A percentile compares a stretch with the other conserved stretches of the same genome.
phyloP scores from a whole-genome alignment of 2,797 vertebrate species.

The Tadarida brasiliensis region DNA sequence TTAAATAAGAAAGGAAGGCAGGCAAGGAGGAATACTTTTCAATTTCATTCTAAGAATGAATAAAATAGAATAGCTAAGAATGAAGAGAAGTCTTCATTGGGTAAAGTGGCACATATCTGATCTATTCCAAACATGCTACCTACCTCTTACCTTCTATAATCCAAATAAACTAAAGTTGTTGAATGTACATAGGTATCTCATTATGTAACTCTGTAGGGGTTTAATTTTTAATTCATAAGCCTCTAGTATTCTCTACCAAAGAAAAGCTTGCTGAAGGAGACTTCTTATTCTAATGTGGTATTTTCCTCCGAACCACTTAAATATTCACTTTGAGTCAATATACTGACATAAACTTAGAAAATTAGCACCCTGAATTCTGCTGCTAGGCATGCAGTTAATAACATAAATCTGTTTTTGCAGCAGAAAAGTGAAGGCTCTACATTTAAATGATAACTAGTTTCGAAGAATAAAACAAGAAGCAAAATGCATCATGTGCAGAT shows the following conservation, averaged over 20 bases:
- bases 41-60: conserved; percentile 20
- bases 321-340: conserved; percentile 80
- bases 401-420: conserved; percentile 75
- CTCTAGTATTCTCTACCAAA: conserved; percentile 42
- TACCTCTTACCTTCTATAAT: background rate
- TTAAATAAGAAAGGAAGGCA: background rate
- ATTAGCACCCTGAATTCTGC: conserved; percentile 78
- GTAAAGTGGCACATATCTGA: background rate
- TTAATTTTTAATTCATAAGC: conserved; percentile 70
- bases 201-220: background rate
- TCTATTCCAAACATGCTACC: background rate
- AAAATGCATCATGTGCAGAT: conserved; percentile 34
- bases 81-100: background rate
- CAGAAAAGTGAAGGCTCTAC: conserved; percentile 69
- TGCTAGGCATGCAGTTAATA: conserved; percentile 78
- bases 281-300: background rate
- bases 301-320: conserved; percentile 70
- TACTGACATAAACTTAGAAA: conserved; percentile 73
- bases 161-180: background rate
- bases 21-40: background rate
- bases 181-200: background rate
- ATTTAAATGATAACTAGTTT: conserved; percentile 79
- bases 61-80: background rate
- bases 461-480: conserved; percentile 67
- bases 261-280: background rate